Conservation (phyloP, 35 echinoderm and acorn worm genomes). For the Lytechinus pictus region DNA sequence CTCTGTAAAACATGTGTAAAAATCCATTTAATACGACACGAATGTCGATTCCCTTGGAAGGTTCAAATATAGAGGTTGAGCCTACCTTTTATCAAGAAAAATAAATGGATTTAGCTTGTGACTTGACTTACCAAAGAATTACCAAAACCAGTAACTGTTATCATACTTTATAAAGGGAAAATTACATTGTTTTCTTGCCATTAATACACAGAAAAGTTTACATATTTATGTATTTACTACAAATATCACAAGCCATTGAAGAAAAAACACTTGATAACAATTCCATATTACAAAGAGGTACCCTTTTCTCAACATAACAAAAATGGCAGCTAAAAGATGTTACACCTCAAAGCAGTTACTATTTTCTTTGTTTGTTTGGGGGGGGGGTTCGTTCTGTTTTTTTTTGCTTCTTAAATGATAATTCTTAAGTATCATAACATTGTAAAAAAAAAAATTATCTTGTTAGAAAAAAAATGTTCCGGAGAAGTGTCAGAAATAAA, state of each 20-base stretch:
- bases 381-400: too few species aligned
- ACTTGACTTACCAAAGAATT: not conserved
- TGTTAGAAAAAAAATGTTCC: not conserved
- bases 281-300: too few species aligned
- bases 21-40: too few species aligned
- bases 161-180: too few species aligned
- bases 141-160: not conserved
- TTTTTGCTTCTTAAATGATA: not conserved
- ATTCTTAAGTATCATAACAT: not conserved
- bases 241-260: too few species aligned
- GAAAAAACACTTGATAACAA: not conserved
- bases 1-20: not conserved
- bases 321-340: not conserved
- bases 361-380: too few species aligned
- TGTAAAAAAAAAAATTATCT: not conserved
- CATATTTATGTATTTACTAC: too few species aligned
- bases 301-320: not conserved
- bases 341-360: not conserved
- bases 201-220: too few species aligned
- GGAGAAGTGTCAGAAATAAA: not conserved
- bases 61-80: too few species aligned
- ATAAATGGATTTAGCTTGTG: too few species aligned
- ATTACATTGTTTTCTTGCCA: too few species aligned
- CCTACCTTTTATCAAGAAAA: too few species aligned
- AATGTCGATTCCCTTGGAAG: not conserved